These are phyloP conservation scores for Apotomis turbidana DNA, from an alignment of 2,888 invertebrate genomes.

Conservation along the genomic window DNA sequence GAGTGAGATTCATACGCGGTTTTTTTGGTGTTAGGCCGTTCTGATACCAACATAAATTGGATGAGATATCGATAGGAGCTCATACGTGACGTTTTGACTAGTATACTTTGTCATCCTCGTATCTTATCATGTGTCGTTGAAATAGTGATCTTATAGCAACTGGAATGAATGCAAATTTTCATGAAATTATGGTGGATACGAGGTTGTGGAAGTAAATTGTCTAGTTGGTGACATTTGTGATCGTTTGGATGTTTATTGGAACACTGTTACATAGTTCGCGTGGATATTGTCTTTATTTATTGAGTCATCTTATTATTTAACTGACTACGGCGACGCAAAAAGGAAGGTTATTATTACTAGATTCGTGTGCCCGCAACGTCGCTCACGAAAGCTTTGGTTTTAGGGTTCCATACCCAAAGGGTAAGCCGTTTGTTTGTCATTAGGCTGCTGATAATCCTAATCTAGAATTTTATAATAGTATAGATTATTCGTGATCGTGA, in stretches of 20 bases:
- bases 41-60: not conserved
- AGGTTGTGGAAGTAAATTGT: not conserved
- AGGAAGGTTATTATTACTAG: no score
- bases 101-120: not conserved
- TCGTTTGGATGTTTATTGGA: slow-evolving; percentile 20
- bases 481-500: no score
- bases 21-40: not conserved
- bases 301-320: not conserved
- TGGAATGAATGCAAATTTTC: not conserved
- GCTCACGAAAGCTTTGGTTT: no score
- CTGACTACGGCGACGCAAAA: no score
- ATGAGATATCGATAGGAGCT: slow-evolving; percentile 29
- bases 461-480: no score
- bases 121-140: not conserved
- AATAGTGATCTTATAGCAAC: not conserved
- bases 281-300: not conserved
- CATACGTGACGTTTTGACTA: not conserved
- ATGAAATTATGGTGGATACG: not conserved
- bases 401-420: no score
- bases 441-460: no score
- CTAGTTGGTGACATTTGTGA: slow-evolving; percentile 20
- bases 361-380: no score
- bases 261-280: slow-evolving; percentile 16
- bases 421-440: no score
- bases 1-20: not conserved